phyloP scores from a whole-genome alignment of 2,113 vertebrate genomes.

The Elephas maximus region DNA sequence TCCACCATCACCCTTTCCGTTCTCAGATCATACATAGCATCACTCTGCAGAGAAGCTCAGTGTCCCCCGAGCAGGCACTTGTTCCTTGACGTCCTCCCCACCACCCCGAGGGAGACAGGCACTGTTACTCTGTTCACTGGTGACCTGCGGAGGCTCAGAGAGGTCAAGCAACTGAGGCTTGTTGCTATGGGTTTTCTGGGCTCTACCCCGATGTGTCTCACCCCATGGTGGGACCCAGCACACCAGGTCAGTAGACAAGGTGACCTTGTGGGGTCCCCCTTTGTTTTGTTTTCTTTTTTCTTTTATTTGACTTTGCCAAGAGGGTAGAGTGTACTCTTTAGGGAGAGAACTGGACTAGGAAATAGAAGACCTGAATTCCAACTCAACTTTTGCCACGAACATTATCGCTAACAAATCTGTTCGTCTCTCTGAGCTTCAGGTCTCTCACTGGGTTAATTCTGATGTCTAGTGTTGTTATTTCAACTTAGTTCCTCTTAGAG shows the following conservation, averaged over 20 bases:
- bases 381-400: not conserved
- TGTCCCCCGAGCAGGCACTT: not conserved
- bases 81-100: not conserved
- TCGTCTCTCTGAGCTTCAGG: not conserved
- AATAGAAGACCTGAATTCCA: not conserved
- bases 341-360: not conserved
- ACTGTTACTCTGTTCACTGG: not conserved
- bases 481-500: not conserved
- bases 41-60: not conserved
- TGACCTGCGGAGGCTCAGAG: not conserved
- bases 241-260: not conserved
- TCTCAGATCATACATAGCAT: not conserved
- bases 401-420: not conserved
- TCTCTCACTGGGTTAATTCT: not conserved
- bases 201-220: not conserved
- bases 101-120: not conserved
- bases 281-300: no score
- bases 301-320: not conserved
- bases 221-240: not conserved
- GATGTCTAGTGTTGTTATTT: not conserved
- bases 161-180: not conserved
- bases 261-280: not conserved
- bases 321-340: not conserved
- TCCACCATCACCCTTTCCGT: not conserved
- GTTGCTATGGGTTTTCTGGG: not conserved